A percentile compares a stretch with the other conserved stretches of the same genome.
Evolutionary conservation across 2,797 vertebrate genomes (phyloP).

Genomic region (Toxotes lorentzi): DNA sequence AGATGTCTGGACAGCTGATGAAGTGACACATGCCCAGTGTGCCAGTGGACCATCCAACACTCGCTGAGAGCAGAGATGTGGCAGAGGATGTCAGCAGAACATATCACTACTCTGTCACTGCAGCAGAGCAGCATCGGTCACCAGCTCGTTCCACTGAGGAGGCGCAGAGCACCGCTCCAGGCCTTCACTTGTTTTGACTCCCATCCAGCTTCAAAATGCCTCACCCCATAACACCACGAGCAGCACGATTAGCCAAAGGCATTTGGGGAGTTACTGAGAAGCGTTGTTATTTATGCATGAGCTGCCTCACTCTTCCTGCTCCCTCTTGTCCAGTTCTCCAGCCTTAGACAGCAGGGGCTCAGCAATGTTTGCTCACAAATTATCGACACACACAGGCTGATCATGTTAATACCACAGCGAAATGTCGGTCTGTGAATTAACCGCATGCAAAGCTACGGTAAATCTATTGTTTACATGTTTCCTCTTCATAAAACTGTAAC

Average conservation of each 20-base stretch:
- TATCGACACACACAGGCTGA: slow-evolving; percentile 9
- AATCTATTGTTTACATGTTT: neutral
- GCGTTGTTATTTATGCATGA: slow-evolving; percentile 14
- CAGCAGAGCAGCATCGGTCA: slow-evolving; percentile 31
- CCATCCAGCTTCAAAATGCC: slow-evolving; percentile 26
- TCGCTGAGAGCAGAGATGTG: slow-evolving; percentile 1
- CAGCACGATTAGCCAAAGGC: slow-evolving; percentile 13
- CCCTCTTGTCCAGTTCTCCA: neutral
- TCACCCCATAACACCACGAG: slow-evolving; percentile 21
- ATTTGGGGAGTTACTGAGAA: slow-evolving; percentile 16
- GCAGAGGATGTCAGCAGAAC: neutral
- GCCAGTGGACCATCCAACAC: neutral
- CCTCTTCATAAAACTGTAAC: neutral
- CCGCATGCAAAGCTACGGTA: neutral
- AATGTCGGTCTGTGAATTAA: slow-evolving; percentile 29
- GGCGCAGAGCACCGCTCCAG: slow-evolving; percentile 1
- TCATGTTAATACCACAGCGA: slow-evolving; percentile 9
- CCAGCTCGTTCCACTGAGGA: slow-evolving; percentile 8
- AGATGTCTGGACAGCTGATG: neutral
- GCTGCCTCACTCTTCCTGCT: neutral
- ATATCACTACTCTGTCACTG: neutral
- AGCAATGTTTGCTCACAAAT: slow-evolving; percentile 18
- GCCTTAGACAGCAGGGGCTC: slow-evolving; percentile 3
- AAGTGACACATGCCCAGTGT: slow-evolving; percentile 3
- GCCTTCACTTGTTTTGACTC: slow-evolving; percentile 27